phyloP scores from a whole-genome alignment of 2,113 vertebrate species.

The Butorides virescens region DNA sequence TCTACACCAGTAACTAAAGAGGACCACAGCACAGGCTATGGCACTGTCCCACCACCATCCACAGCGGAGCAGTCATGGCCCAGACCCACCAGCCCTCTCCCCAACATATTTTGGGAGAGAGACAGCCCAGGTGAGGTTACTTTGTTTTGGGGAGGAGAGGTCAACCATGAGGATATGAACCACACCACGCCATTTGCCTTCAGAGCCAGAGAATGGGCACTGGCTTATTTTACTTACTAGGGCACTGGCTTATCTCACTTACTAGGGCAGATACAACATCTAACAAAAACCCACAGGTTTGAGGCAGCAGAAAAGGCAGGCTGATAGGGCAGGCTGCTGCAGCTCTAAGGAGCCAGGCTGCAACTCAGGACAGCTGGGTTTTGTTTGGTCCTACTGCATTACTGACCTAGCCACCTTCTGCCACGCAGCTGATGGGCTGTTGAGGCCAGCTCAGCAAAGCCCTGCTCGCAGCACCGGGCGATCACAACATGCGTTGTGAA shows the following conservation, averaged over 20 bases:
- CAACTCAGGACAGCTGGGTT: neutral
- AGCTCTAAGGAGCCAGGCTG: neutral
- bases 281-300: neutral
- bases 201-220: neutral
- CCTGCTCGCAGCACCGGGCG: neutral
- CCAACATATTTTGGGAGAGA: neutral
- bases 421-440: fast-evolving
- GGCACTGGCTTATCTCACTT: neutral
- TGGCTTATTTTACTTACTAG: neutral
- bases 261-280: neutral
- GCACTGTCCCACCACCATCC: neutral
- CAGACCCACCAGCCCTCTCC: neutral
- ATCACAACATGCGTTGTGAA: fast-evolving
- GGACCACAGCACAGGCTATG: neutral
- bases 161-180: neutral
- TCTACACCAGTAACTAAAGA: neutral
- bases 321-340: neutral
- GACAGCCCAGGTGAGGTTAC: neutral
- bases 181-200: neutral
- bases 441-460: neutral
- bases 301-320: neutral
- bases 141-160: neutral
- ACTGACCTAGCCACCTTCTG: neutral
- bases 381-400: neutral
- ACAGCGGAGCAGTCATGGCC: neutral